Conservation (phyloP, 2,113 vertebrate genomes). For the Fulmarus glacialis region DNA sequence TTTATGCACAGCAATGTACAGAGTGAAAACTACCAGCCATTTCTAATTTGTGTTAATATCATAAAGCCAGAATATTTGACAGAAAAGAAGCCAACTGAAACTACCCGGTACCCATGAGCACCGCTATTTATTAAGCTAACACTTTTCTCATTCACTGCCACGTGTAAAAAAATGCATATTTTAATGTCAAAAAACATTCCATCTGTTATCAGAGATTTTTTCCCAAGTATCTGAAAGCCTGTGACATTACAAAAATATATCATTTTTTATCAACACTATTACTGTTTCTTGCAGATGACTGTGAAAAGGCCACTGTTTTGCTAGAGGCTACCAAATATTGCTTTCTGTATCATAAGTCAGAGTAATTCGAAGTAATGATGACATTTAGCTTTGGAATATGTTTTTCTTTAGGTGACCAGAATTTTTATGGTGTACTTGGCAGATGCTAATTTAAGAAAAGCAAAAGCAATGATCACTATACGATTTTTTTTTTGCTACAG, state of each 20-base stretch:
- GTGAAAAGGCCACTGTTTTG: neutral
- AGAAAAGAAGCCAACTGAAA: neutral
- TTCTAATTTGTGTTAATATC: neutral
- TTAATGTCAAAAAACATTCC: constrained; percentile 32
- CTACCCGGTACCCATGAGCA: neutral
- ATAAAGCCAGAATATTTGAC: neutral
- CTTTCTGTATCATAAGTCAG: neutral
- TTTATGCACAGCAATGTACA: neutral
- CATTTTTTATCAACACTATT: neutral
- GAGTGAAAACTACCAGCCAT: neutral
- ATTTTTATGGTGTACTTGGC: constrained; percentile 10
- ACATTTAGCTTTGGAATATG: neutral
- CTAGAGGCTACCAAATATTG: neutral
- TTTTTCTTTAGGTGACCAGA: neutral
- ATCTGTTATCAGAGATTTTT: constrained; percentile 25
- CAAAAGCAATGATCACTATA: neutral
- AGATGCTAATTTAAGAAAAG: constrained; percentile 15
- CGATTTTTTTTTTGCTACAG: constrained; percentile 46
- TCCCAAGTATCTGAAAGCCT: neutral
- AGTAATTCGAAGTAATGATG: neutral
- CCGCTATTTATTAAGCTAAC: constrained; percentile 27
- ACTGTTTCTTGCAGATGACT: neutral
- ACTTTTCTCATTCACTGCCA: neutral
- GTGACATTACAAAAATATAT: neutral
- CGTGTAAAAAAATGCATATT: neutral